Evolutionary conservation across 1,140 invertebrate species (phyloP).

Genomic region (Bacillus rossius): DNA sequence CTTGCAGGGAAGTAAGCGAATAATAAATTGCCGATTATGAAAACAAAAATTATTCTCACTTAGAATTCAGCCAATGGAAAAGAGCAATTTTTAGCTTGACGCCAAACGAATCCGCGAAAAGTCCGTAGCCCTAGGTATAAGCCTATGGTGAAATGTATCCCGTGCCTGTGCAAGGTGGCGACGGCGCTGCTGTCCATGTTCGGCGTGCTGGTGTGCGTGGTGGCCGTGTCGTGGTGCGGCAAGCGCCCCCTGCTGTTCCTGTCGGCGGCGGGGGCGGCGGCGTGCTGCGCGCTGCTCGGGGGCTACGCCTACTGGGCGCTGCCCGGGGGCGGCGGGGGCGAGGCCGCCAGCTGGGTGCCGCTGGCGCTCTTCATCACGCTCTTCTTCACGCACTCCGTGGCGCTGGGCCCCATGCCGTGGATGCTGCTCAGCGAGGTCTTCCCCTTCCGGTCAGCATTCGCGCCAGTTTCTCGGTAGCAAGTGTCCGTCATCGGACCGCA

Average conservation of each 20-base stretch:
- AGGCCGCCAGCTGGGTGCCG: conserved; percentile 22
- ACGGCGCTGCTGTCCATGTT: conserved; percentile 40
- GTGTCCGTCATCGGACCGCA: too few species aligned
- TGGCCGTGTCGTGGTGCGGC: conserved; percentile 50
- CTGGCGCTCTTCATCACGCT: conserved; percentile 18
- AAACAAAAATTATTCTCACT: too few species aligned
- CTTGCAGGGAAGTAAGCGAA: too few species aligned
- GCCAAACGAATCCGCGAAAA: too few species aligned
- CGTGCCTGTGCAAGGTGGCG: conserved; percentile 35
- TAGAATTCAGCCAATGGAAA: too few species aligned
- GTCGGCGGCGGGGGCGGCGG: conserved; percentile 31
- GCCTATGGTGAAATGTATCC: too few species aligned
- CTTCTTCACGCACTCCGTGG: conserved; percentile 16
- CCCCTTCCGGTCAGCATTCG: conserved; percentile 39
- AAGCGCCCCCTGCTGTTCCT: conserved; percentile 36
- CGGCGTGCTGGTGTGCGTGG: conserved; percentile 32
- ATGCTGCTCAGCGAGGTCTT: conserved; percentile 46
- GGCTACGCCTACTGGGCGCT: conserved; percentile 22
- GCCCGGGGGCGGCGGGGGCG: conserved; percentile 1
- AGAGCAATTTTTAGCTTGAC: too few species aligned
- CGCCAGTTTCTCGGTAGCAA: too few species aligned
- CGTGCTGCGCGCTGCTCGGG: conserved; percentile 22
- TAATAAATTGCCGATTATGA: too few species aligned
- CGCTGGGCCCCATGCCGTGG: conserved; percentile 39
- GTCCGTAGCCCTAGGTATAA: too few species aligned